Percentiles rank a stretch among this genome's conserved stretches.
Conservation (phyloP, 2,113 vertebrate species). For the Hylia prasina region DNA sequence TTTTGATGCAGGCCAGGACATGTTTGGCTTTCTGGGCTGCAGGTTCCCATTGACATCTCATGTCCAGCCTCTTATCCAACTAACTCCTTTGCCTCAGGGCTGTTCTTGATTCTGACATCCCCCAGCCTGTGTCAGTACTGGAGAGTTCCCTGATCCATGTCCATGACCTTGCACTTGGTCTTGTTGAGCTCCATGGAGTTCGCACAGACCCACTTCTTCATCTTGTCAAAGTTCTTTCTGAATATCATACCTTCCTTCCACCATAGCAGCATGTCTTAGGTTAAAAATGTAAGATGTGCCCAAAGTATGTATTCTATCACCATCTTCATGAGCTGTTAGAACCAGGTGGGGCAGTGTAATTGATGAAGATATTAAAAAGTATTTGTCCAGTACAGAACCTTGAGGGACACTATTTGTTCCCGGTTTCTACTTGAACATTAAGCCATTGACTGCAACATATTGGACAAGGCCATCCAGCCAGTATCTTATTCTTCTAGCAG, state of each 20-base stretch:
- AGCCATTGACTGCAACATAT: neutral
- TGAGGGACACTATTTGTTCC: neutral
- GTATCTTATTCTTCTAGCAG: neutral
- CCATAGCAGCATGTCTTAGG: accelerated
- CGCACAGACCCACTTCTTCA: neutral
- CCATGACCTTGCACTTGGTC: neutral
- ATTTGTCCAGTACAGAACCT: no score
- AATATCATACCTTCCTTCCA: neutral
- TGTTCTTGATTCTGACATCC: neutral
- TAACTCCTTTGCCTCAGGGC: neutral
- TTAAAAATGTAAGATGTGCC: no score
- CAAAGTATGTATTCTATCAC: no score
- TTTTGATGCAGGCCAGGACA: neutral
- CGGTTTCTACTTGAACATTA: neutral
- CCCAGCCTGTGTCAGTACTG: accelerated
- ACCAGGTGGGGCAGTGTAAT: no score
- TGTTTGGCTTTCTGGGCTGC: accelerated
- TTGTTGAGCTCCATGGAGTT: neutral
- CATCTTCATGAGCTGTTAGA: no score
- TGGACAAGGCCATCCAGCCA: no score
- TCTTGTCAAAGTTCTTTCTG: neutral
- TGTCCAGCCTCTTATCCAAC: accelerated
- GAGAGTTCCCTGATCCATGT: accelerated
- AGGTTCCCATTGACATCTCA: accelerated
- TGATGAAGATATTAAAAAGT: neutral